These are phyloP conservation scores for Troilus luridus DNA, from an alignment of 2,888 invertebrate genomes.

Conservation along the genomic window DNA sequence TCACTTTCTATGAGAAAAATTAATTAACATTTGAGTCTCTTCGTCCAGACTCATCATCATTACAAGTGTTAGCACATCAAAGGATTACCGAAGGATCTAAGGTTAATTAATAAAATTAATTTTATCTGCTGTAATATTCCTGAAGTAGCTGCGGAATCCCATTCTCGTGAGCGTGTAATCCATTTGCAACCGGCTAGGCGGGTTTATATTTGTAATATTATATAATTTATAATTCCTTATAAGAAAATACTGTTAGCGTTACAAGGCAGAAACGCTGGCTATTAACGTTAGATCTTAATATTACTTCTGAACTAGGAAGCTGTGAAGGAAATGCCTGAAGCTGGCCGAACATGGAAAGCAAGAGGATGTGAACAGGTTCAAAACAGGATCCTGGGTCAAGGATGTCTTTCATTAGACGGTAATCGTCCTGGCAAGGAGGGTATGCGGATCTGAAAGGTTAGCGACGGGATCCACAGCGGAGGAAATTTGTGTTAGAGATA, in stretches of 20 bases:
- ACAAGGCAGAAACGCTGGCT: neutral
- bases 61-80: neutral
- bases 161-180: neutral
- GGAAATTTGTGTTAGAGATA: neutral
- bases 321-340: conserved; percentile 12
- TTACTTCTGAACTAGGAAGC: conserved; percentile 5
- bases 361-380: conserved; percentile 30
- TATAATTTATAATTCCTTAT: neutral
- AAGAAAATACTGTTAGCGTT: conserved; percentile 1
- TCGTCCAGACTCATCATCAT: neutral
- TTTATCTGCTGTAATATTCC: neutral
- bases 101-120: neutral
- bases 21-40: neutral
- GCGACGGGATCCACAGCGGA: neutral
- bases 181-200: neutral
- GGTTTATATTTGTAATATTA: conserved; percentile 12
- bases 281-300: neutral
- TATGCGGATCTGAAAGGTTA: conserved; percentile 42
- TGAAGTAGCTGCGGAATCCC: neutral
- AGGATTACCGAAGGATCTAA: neutral
- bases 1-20: neutral
- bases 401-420: conserved; percentile 17
- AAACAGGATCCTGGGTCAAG: conserved; percentile 47
- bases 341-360: conserved; percentile 7
- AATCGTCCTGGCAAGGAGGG: conserved; percentile 5